Conservation (phyloP, 1,140 invertebrate species). For the Xylocopa sonorina region DNA sequence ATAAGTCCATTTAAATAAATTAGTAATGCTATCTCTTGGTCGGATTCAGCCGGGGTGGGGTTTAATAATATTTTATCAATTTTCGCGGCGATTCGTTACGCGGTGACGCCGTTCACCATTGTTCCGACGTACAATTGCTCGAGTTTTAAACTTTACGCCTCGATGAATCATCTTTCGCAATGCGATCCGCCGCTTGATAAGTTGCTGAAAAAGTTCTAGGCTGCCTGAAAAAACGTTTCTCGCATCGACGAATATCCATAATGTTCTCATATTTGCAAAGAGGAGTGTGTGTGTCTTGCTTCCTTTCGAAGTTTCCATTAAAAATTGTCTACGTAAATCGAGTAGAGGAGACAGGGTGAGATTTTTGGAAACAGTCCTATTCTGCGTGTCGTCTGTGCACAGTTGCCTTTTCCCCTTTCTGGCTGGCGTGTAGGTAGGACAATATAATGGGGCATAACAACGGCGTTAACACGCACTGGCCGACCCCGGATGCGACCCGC, state of each 20-base stretch:
- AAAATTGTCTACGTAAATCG: not conserved
- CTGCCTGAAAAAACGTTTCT: conserved; percentile 15
- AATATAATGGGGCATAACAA: conserved; percentile 82
- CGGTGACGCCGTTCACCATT: conserved; percentile 48
- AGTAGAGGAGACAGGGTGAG: not conserved
- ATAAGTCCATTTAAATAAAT: conserved; percentile 83
- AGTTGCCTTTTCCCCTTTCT: conserved; percentile 44
- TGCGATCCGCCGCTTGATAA: conserved; percentile 2
- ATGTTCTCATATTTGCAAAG: not conserved
- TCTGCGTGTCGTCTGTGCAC: conserved; percentile 38
- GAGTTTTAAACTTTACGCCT: conserved; percentile 48
- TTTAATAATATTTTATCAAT: conserved; percentile 83
- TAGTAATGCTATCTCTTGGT: conserved; percentile 81
- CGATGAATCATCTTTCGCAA: conserved; percentile 54
- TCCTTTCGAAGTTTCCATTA: not conserved
- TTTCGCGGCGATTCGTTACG: conserved; percentile 79
- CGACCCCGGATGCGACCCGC: conserved; percentile 78
- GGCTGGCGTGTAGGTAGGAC: conserved; percentile 65
- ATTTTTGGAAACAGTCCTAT: conserved; percentile 56
- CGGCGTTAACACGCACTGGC: conserved; percentile 80
- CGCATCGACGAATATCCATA: too few species aligned
- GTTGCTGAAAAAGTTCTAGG: not conserved
- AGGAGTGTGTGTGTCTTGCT: too few species aligned
- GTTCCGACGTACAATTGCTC: conserved; percentile 35
- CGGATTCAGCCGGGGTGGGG: conserved; percentile 66